Percentiles rank a stretch among this genome's conserved stretches.
Evolutionary conservation across 2,797 vertebrate species (phyloP).

Genomic region (Scyliorhinus canicula): DNA sequence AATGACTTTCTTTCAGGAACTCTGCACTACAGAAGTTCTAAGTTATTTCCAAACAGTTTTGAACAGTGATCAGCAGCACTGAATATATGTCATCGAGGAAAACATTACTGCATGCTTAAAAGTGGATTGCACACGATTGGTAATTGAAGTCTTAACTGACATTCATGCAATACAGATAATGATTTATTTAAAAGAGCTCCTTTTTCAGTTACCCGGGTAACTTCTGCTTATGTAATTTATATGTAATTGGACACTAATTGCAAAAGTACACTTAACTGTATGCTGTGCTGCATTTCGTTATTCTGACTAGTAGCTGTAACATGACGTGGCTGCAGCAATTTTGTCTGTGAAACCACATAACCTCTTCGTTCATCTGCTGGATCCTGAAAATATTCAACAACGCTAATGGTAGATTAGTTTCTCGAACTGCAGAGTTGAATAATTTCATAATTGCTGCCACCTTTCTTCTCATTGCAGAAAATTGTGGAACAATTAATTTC

Average conservation of each 20-base stretch:
- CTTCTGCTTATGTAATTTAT: slow-evolving; percentile 15
- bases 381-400: not conserved
- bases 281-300: not conserved
- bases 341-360: not conserved
- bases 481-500: not conserved
- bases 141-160: slow-evolving; percentile 21
- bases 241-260: slow-evolving; percentile 35
- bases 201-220: slow-evolving; percentile 1
- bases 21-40: not conserved
- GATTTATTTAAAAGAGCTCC: not conserved
- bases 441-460: no score
- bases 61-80: not conserved
- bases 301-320: not conserved
- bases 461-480: not conserved
- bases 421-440: not conserved
- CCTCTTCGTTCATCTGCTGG: not conserved
- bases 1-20: not conserved
- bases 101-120: not conserved
- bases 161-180: slow-evolving; percentile 13
- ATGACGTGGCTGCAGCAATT: not conserved
- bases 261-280: slow-evolving; percentile 19
- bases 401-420: not conserved
- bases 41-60: slow-evolving; percentile 15
- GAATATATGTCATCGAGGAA: not conserved
- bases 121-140: not conserved